Conservation (phyloP, 2,888 invertebrate species). For the Cataglyphis cursor region DNA sequence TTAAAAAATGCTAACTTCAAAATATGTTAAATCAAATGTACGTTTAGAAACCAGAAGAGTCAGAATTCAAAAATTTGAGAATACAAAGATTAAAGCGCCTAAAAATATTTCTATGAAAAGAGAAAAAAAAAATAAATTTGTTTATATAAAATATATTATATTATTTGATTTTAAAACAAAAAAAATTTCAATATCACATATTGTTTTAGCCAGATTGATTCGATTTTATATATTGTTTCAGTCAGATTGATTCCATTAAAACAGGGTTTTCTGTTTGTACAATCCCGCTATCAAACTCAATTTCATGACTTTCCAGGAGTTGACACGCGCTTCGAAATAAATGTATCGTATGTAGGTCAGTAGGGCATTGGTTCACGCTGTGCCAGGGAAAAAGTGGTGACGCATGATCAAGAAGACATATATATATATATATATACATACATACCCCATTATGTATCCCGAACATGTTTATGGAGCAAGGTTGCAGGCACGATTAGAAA, state of each 20-base stretch:
- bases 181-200: neutral
- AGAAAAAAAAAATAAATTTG: neutral
- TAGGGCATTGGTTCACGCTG: constrained; percentile 42
- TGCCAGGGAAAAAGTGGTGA: constrained; percentile 33
- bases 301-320: constrained; percentile 12
- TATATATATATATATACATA: constrained; percentile 1
- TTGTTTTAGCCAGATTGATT: neutral
- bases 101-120: neutral
- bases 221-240: neutral
- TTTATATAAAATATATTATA: neutral
- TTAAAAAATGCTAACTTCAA: neutral
- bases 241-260: neutral
- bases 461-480: constrained; percentile 44
- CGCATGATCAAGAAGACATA: constrained; percentile 46
- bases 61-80: neutral
- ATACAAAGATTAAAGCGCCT: neutral
- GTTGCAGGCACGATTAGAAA: constrained; percentile 39
- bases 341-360: constrained; percentile 42
- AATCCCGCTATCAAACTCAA: constrained; percentile 5
- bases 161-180: neutral
- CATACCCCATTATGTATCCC: constrained; percentile 30
- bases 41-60: neutral
- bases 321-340: constrained; percentile 39
- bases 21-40: neutral
- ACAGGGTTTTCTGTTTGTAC: neutral